Percentiles rank a stretch among this genome's conserved stretches.
These are phyloP conservation scores for Aleiodes alternator DNA, from an alignment of 2,888 invertebrate genomes.

Conservation along the genomic window DNA sequence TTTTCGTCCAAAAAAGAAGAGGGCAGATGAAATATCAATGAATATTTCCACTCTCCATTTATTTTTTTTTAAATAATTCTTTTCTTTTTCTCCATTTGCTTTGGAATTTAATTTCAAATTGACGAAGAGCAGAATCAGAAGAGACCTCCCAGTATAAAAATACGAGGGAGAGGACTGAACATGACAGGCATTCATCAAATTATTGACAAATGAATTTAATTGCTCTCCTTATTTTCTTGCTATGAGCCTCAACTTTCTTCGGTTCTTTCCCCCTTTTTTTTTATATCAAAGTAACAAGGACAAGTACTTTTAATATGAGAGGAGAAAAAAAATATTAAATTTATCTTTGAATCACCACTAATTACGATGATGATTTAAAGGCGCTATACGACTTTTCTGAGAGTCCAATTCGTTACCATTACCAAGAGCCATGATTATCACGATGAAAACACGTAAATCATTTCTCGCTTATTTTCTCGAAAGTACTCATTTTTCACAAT, in stretches of 20 bases:
- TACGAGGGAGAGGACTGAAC: slow-evolving; percentile 22
- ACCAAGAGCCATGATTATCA: slow-evolving; percentile 47
- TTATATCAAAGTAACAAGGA: too few species aligned
- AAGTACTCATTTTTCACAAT: background rate
- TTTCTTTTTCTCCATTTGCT: background rate
- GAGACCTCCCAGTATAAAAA: background rate
- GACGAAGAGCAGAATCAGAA: background rate
- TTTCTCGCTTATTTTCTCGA: slow-evolving; percentile 38
- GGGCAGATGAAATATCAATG: background rate
- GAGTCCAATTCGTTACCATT: too few species aligned
- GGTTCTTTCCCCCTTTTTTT: background rate
- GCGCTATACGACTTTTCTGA: too few species aligned
- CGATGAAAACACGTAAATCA: slow-evolving; percentile 44
- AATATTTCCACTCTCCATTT: background rate
- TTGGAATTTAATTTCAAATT: background rate
- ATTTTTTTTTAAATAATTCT: slow-evolving; percentile 14
- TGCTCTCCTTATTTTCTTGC: slow-evolving; percentile 63
- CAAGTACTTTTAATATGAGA: slow-evolving; percentile 5
- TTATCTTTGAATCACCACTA: background rate
- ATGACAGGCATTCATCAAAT: slow-evolving; percentile 65
- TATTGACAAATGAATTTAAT: slow-evolving; percentile 72
- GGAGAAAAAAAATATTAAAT: background rate
- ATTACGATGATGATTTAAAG: too few species aligned
- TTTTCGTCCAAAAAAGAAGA: background rate
- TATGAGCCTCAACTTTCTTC: background rate